Evolutionary conservation across 1,140 invertebrate species (phyloP).

Genomic region (Drosophila bocki): DNA sequence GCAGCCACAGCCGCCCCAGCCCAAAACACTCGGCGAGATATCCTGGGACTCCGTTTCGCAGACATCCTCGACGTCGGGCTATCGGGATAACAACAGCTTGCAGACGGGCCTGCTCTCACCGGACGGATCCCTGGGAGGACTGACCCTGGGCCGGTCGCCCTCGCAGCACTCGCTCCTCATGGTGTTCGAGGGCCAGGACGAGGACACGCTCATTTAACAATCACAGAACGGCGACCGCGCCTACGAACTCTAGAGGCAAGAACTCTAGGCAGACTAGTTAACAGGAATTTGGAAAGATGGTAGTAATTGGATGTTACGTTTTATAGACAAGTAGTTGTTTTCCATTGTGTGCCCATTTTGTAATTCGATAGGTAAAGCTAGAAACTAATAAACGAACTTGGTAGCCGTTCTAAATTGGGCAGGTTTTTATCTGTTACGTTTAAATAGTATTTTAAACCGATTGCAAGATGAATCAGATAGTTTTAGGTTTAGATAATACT

Average conservation of each 20-base stretch:
- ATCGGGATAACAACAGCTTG: conserved; percentile 88
- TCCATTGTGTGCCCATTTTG: conserved; percentile 69
- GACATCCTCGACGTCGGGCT: conserved; percentile 93
- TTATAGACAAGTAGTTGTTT: conserved; percentile 58
- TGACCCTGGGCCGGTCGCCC: conserved; percentile 85
- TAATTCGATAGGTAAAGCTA: conserved; percentile 45
- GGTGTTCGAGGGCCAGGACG: conserved; percentile 90
- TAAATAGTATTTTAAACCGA: neutral
- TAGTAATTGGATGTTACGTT: conserved; percentile 58
- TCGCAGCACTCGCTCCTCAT: conserved; percentile 89
- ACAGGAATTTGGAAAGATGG: conserved; percentile 14
- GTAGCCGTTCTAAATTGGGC: conserved; percentile 47
- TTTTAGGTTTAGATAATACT: neutral
- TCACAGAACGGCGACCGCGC: conserved; percentile 82
- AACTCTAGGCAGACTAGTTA: conserved; percentile 11
- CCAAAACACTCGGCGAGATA: conserved; percentile 86
- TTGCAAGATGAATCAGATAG: neutral
- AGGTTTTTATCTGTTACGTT: neutral
- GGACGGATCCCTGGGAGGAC: conserved; percentile 79
- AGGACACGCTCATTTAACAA: conserved; percentile 90
- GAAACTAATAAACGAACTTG: conserved; percentile 52
- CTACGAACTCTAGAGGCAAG: conserved; percentile 66
- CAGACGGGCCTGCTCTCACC: conserved; percentile 87
- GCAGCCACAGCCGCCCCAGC: conserved; percentile 62
- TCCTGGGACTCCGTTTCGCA: conserved; percentile 92